Evolutionary conservation across 1,140 invertebrate species (phyloP).

Genomic region (Lordiphosa stackelbergi): DNA sequence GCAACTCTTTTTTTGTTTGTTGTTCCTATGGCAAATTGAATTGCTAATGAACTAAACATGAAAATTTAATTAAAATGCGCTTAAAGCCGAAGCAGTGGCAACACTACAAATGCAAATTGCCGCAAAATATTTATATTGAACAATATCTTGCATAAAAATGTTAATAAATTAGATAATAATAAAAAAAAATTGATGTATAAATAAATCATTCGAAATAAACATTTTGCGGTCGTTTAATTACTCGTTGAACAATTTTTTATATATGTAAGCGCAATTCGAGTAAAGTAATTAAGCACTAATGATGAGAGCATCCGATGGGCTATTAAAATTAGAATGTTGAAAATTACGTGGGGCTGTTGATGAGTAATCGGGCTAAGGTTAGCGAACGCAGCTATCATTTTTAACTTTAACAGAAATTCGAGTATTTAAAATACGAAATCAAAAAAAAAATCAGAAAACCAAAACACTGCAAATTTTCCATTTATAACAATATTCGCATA

Average conservation of each 20-base stretch:
- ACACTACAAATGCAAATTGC: conserved; percentile 10
- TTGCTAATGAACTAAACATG: conserved; percentile 58
- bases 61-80: conserved; percentile 55
- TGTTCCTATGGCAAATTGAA: conserved; percentile 32
- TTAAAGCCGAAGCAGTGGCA: conserved; percentile 18
- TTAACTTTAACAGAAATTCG: too few species aligned
- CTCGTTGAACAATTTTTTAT: conserved; percentile 3
- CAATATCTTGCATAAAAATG: conserved; percentile 1
- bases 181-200: conserved; percentile 1
- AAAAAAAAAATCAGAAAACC: too few species aligned
- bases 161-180: conserved; percentile 9
- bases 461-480: too few species aligned
- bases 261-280: neutral
- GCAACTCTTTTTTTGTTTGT: conserved; percentile 26
- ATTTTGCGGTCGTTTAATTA: conserved; percentile 12
- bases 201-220: conserved; percentile 12
- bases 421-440: too few species aligned
- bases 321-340: too few species aligned
- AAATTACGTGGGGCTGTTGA: too few species aligned
- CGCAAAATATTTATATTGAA: conserved; percentile 2
- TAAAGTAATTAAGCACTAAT: too few species aligned
- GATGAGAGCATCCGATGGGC: too few species aligned
- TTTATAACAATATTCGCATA: too few species aligned
- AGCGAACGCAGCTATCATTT: too few species aligned
- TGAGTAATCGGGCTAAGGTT: too few species aligned